Evolutionary conservation across 2,113 vertebrate species (phyloP), one percentile per base, ranked within the genome.

Genomic region (Mionectes macconnelli): DNA sequence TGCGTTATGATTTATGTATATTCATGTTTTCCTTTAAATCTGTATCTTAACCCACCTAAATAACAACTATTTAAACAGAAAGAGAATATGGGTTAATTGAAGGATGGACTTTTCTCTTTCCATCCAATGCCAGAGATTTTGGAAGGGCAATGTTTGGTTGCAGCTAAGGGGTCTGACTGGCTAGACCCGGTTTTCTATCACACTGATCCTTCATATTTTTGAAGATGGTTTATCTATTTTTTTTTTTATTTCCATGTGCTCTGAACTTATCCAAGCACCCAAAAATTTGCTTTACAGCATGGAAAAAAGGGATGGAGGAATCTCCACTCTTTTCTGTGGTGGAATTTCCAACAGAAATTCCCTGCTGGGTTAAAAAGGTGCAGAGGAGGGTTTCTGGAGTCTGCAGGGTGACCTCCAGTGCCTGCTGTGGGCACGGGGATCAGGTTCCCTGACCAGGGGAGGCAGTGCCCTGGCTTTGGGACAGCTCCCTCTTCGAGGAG

Each of bases 381-480:
- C 21, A 77, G 72, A 67, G 59, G 25, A 35, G 33, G 6, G 19
- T 49, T 72, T 75, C 52, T 82, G 77, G n/a, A 70, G 25, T 13
- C 19, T 73, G 49, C 49, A 79, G 79, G 53, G 16, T 80, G 40
- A 40, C 56, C 57, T 39, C 17, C 75, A 82, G 73, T 56, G 9
- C 11, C 28, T 62, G 64, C 52, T 1, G 1, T 7, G 39, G 35
- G 25, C 17, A 44, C 0, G 0, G 69, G 11, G 56, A 59, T 35
- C 39, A 33, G 42, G 33, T 9, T 25, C 19, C 66, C 47, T 20
- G 31, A 9, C 27, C 25, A 12, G 31, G 72, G 31, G n/a, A 90
- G 55, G 39, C 56, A 15, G 45, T 22, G 14, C 13, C 10, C 62
- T 53, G 66, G 11, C 4, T 19, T 31, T 40, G 82, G 62, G 47